A percentile compares a stretch with the other conserved stretches of the same genome.
phyloP scores from a whole-genome alignment of 2,888 invertebrate genomes.

The Cheilosia variabilis region DNA sequence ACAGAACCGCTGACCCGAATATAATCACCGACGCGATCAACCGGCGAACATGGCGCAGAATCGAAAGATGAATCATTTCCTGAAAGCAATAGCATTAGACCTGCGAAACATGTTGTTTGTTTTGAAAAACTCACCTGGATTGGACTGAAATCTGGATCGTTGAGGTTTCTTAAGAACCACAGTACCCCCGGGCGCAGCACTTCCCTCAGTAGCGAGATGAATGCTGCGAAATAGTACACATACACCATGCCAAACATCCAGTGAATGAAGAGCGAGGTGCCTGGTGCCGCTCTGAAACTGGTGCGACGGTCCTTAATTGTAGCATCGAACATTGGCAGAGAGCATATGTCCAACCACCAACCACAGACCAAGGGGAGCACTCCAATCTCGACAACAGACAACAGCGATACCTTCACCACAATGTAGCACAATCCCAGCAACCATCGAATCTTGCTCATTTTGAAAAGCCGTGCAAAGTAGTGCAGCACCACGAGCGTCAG shows the following conservation, averaged over 20 bases:
- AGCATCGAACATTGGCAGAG: slow-evolving; percentile 95
- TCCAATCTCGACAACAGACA: slow-evolving; percentile 98
- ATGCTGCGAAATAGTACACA: slow-evolving; percentile 99
- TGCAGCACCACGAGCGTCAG: slow-evolving; percentile 92
- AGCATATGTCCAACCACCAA: slow-evolving; percentile 99
- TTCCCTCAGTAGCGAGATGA: slow-evolving; percentile 95
- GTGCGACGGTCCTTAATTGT: slow-evolving; percentile 93
- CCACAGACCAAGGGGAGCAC: slow-evolving; percentile 98
- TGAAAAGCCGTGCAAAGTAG: slow-evolving; percentile 91
- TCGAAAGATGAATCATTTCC: slow-evolving; percentile 99
- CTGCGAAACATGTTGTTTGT: too few relatives aligned
- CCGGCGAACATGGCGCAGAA: slow-evolving; percentile 94
- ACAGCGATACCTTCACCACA: slow-evolving; percentile 91
- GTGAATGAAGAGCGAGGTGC: slow-evolving; percentile 98
- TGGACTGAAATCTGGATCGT: slow-evolving; percentile 99
- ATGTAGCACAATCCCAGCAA: slow-evolving; percentile 97
- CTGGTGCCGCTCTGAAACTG: slow-evolving; percentile 95
- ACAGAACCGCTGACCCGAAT: slow-evolving; percentile 97
- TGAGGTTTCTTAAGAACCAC: slow-evolving; percentile 98
- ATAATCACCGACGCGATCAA: slow-evolving; percentile 96
- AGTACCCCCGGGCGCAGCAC: slow-evolving; percentile 98
- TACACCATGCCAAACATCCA: slow-evolving; percentile 99
- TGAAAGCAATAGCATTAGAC: slow-evolving; percentile 80
- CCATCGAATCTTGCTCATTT: slow-evolving; percentile 91
- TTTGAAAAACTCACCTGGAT: slow-evolving; percentile 88